Evolutionary conservation across 2,113 vertebrate genomes (phyloP), one percentile per base, ranked within the genome.

Genomic region (Gobius niger): DNA sequence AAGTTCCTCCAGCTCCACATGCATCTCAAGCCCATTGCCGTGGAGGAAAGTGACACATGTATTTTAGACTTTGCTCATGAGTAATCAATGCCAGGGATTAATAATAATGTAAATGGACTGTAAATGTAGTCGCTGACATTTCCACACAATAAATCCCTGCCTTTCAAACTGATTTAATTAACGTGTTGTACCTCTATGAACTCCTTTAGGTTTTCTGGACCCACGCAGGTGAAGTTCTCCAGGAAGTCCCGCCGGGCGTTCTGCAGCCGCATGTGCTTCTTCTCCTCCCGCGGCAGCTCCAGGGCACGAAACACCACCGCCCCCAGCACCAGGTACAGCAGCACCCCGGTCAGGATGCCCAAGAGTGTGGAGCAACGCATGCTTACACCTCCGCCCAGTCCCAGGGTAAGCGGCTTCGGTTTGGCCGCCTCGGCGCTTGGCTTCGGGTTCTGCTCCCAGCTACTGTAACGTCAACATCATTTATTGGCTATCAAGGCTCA

Each of bases 341-440:
- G 87, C 77, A 96, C 95, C 46, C 90, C 82, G 0, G 91, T 90
- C 52, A 95, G 80, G 82, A 97, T 90, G 9, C 82, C 90, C 4
- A 96, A 85, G 0, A 97, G 85, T 0, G 95, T 95, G 82, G 93
- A 92, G 88, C 93, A 87, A 54, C 93, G 93, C 96, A 96, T 96
- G 83, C 87, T 78, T 63, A 49, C 80, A 10, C 80, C 80, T 70
- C 75, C 73, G 0, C 52, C 53, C 51, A 82, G 86, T 47, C 57
- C 83, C 0, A 80, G 80, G 5, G 15, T 10, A 57, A 79, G 34
- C 74, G 79, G 63, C 75, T 75, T 87, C 47, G 15, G 62, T 51
- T 3, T 69, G 63, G 62, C 82, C 47, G 77, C 76, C 65, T 84
- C 76, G 2, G 66, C 5, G 60, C 59, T 57, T 13, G 18, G 52